phyloP scores from a whole-genome alignment of 2,113 vertebrate species.

The Perca flavescens region DNA sequence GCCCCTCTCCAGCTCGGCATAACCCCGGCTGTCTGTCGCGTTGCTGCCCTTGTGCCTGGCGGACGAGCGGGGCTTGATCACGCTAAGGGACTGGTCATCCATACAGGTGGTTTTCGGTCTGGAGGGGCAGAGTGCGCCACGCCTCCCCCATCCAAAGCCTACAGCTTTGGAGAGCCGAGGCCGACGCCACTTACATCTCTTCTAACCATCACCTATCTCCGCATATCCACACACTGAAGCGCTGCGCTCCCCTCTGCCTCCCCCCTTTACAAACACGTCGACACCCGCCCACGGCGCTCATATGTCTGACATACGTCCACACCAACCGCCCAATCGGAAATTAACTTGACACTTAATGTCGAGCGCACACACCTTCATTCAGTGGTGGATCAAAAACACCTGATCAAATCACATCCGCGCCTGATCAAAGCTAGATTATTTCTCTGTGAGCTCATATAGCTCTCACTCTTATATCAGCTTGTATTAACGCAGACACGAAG shows the following conservation, averaged over 20 bases:
- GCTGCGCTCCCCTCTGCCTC: constrained; percentile 52
- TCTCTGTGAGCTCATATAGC: not conserved
- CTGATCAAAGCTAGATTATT: constrained; percentile 26
- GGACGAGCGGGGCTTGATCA: constrained; percentile 85
- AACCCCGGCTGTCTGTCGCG: constrained; percentile 82
- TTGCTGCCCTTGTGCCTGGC: constrained; percentile 75
- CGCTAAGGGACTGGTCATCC: constrained; percentile 87
- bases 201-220: constrained; percentile 56
- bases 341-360: constrained; percentile 58
- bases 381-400: constrained; percentile 24
- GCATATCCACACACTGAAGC: constrained; percentile 56
- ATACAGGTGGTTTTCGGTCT: constrained; percentile 84
- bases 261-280: constrained; percentile 64
- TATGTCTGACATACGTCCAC: constrained; percentile 81
- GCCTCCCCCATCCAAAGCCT: constrained; percentile 79
- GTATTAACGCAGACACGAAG: not conserved
- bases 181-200: constrained; percentile 58
- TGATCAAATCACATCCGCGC: constrained; percentile 38
- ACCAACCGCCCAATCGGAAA: constrained; percentile 73
- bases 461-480: not conserved
- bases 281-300: constrained; percentile 81
- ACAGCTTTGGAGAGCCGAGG: constrained; percentile 69
- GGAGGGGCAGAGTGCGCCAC: constrained; percentile 77
- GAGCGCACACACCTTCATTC: constrained; percentile 25
- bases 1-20: constrained; percentile 84